Evolutionary conservation across 2,797 vertebrate genomes (phyloP).

Genomic region (Buphagus erythrorhynchus): DNA sequence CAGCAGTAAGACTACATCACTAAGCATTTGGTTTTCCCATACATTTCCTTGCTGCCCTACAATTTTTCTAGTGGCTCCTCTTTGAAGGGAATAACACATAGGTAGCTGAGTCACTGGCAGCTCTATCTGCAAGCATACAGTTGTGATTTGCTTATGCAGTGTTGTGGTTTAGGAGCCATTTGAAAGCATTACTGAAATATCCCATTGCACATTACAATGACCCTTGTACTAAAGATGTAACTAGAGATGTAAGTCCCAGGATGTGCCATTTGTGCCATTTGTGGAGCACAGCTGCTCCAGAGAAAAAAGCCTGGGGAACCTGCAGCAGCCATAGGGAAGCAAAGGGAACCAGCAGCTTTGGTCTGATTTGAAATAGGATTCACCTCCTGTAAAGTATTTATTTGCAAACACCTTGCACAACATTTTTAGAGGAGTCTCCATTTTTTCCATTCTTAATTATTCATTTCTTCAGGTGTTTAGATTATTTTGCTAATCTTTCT

Average conservation of each 20-base stretch:
- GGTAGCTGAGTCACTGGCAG: not conserved
- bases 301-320: constrained; percentile 60
- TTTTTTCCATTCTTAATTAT: not conserved
- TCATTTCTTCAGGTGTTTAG: not conserved
- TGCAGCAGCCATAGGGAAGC: constrained; percentile 9
- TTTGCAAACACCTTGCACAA: constrained; percentile 12
- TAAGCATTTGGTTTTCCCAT: not conserved
- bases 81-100: not conserved
- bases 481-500: not conserved
- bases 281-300: constrained; percentile 57
- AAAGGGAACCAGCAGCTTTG: constrained; percentile 34
- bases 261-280: constrained; percentile 63
- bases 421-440: not conserved
- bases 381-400: not conserved
- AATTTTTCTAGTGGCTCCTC: not conserved
- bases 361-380: constrained; percentile 17
- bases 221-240: constrained; percentile 45
- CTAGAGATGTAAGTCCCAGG: constrained; percentile 59
- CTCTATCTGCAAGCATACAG: not conserved
- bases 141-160: constrained; percentile 50
- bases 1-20: not conserved
- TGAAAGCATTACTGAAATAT: constrained; percentile 47
- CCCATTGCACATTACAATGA: constrained; percentile 16
- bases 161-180: constrained; percentile 46
- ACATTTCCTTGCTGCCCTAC: not conserved